These are phyloP conservation scores for Caenorhabditis becei DNA, from an alignment of 2,888 invertebrate genomes.

Conservation along the genomic window DNA sequence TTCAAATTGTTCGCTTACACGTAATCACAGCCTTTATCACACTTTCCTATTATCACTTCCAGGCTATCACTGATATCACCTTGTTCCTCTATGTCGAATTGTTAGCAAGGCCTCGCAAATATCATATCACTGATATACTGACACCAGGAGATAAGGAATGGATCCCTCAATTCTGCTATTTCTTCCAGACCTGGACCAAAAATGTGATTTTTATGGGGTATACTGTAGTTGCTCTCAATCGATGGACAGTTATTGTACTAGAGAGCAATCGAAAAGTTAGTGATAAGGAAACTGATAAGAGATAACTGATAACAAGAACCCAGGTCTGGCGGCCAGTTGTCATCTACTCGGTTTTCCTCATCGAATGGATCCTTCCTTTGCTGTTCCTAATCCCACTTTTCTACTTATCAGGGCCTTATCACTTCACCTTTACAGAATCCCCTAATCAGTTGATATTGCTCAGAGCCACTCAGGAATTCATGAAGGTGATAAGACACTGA, in stretches of 20 bases:
- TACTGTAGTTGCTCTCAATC: conserved; percentile 39
- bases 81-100: conserved; percentile 53
- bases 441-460: conserved; percentile 6
- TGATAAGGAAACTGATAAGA: no score
- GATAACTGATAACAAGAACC: no score
- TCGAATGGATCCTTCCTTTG: conserved; percentile 33
- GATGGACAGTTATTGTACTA: conserved; percentile 28
- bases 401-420: conserved; percentile 31
- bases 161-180: conserved; percentile 41
- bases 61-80: conserved; percentile 52
- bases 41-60: not conserved
- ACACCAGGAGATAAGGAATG: not conserved
- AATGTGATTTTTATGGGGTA: conserved; percentile 56
- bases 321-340: conserved; percentile 39
- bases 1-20: conserved; percentile 27
- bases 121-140: conserved; percentile 34
- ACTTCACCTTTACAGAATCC: conserved; percentile 16
- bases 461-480: conserved; percentile 37
- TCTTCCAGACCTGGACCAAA: conserved; percentile 21
- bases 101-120: conserved; percentile 34
- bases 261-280: not conserved
- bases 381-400: conserved; percentile 22
- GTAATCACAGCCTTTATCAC: conserved; percentile 9
- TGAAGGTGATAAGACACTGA: conserved; percentile 9
- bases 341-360: conserved; percentile 9